A percentile compares a stretch with the other conserved stretches of the same genome.
Evolutionary conservation across 2,888 invertebrate genomes (phyloP).

Genomic region (Drosophila meridiana): DNA sequence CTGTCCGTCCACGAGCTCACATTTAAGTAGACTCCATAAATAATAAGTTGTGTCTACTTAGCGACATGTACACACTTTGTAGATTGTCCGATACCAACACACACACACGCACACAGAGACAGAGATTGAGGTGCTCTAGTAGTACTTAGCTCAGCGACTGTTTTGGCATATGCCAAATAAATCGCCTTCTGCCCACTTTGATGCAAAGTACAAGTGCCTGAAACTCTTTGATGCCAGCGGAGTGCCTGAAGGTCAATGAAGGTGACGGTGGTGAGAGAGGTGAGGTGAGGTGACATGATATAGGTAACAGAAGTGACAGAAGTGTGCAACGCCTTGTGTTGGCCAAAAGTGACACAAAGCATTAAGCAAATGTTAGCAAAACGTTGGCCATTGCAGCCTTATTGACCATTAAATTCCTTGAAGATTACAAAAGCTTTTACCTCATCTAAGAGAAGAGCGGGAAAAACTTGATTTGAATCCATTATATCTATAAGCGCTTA

Average conservation of each 20-base stretch:
- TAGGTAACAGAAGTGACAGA: neutral
- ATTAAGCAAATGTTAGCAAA: neutral
- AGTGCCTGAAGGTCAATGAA: slow-evolving; percentile 14
- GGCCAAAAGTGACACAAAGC: neutral
- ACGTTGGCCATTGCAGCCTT: neutral
- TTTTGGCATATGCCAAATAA: slow-evolving; percentile 39
- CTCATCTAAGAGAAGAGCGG: neutral
- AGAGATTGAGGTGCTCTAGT: slow-evolving; percentile 4
- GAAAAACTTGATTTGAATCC: neutral
- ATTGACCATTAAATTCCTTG: neutral
- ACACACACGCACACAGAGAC: slow-evolving; percentile 9
- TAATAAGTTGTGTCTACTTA: slow-evolving; percentile 79
- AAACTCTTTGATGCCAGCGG: slow-evolving; percentile 1
- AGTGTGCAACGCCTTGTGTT: neutral
- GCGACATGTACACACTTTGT: slow-evolving; percentile 69
- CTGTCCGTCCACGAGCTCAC: slow-evolving; percentile 28
- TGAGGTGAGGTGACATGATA: neutral
- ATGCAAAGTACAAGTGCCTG: slow-evolving; percentile 19
- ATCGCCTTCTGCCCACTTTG: slow-evolving; percentile 25
- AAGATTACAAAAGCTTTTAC: neutral
- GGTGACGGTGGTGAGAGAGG: neutral
- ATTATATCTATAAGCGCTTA: too few species aligned
- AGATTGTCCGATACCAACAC: slow-evolving; percentile 57
- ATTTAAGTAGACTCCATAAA: slow-evolving; percentile 76
- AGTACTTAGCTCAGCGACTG: slow-evolving; percentile 14